phyloP scores from a whole-genome alignment of 2,888 invertebrate genomes.

The Drosophila vallismaia region DNA sequence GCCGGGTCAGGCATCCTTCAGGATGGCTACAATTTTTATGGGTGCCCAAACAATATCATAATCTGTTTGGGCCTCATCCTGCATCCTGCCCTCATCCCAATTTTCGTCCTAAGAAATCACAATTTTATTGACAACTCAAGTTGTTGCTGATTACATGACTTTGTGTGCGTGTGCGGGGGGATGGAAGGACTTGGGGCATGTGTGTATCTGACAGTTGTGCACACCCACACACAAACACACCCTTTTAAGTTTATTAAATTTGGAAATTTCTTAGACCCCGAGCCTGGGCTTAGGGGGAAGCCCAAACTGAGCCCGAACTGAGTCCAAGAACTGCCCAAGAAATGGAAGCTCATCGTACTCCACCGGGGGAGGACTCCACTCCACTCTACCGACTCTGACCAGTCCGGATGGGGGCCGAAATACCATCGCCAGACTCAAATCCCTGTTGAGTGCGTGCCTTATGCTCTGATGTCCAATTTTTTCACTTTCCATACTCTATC shows the following conservation, averaged over 20 bases:
- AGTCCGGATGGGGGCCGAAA: conserved; percentile 11
- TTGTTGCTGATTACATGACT: conserved; percentile 75
- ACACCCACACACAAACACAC: conserved; percentile 57
- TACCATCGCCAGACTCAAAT: conserved; percentile 52
- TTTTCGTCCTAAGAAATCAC: conserved; percentile 70
- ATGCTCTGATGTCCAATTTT: conserved; percentile 65
- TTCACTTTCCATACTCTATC: conserved; percentile 22
- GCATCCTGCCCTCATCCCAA: conserved; percentile 12
- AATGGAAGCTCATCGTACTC: conserved; percentile 5
- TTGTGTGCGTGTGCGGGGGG: conserved; percentile 17
- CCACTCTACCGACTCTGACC: conserved; percentile 17
- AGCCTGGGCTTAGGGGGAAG: conserved; percentile 47
- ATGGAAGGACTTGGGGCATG: conserved; percentile 6
- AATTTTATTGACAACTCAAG: conserved; percentile 81
- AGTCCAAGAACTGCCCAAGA: conserved; percentile 35
- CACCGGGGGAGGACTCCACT: not conserved
- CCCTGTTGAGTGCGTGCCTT: conserved; percentile 71
- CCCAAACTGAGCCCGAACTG: conserved; percentile 31
- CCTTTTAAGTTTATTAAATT: conserved; percentile 82
- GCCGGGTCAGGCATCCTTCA: not conserved
- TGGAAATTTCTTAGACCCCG: conserved; percentile 73
- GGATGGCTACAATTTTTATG: conserved; percentile 53
- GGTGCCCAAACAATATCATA: conserved; percentile 54
- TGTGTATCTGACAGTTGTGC: conserved; percentile 51
- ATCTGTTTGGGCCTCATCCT: conserved; percentile 46